phyloP scores from a whole-genome alignment of 2,113 vertebrate species.

The Scatophagus argus region DNA sequence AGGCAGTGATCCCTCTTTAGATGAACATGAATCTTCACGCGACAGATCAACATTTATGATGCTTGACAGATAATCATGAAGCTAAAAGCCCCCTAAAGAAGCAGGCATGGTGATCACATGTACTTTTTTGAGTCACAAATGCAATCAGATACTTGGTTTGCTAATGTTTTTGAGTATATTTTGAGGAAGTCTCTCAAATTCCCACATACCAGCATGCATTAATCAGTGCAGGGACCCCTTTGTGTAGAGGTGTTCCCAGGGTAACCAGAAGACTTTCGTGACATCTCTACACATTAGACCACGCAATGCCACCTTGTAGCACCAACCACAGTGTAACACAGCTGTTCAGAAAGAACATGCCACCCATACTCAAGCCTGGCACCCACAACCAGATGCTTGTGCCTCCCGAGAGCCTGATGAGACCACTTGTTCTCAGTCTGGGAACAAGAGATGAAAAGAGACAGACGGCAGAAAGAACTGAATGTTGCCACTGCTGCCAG shows the following conservation, averaged over 20 bases:
- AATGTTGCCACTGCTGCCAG: constrained; percentile 58
- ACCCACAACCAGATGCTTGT: constrained; percentile 50
- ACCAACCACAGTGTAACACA: constrained; percentile 38
- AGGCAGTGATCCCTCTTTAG: constrained; percentile 20
- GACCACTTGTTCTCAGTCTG: constrained; percentile 60
- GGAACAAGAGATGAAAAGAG: constrained; percentile 56
- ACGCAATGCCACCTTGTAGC: constrained; percentile 59
- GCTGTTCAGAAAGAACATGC: constrained; percentile 51
- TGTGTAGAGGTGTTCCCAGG: constrained; percentile 52
- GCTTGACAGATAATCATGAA: background rate
- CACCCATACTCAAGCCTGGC: constrained; percentile 62
- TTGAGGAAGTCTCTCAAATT: constrained; percentile 4
- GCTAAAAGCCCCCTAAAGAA: background rate
- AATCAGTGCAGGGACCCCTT: constrained; percentile 8
- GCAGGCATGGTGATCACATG: background rate
- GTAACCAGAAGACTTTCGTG: constrained; percentile 59
- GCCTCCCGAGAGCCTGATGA: constrained; percentile 52
- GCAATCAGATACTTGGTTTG: background rate
- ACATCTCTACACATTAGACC: constrained; percentile 47
- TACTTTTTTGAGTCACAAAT: background rate
- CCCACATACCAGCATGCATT: constrained; percentile 16
- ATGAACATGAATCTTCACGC: constrained; percentile 27
- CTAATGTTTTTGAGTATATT: background rate
- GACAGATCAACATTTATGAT: background rate
- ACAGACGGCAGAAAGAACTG: constrained; percentile 41